These are phyloP conservation scores for Threskiornis aethiopicus DNA, from an alignment of 2,797 vertebrate species.

Conservation along the genomic window DNA sequence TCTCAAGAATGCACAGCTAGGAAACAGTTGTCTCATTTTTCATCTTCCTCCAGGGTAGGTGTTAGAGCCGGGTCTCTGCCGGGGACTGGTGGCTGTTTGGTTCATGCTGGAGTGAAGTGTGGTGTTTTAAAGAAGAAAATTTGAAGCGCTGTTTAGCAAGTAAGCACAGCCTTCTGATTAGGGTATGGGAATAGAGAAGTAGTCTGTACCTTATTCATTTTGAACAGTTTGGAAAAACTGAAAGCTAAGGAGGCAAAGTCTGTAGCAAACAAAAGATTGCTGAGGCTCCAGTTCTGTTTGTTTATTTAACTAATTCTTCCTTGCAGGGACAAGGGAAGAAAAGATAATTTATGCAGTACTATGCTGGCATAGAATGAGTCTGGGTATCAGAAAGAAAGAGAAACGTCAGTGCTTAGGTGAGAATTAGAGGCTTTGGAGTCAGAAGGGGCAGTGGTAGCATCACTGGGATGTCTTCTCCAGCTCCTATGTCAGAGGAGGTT, in stretches of 20 bases:
- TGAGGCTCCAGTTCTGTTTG: background rate
- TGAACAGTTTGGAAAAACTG: background rate
- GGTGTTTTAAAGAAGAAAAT: background rate
- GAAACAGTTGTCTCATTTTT: slow-evolving; percentile 28
- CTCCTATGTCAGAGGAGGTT: background rate
- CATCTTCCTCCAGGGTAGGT: background rate
- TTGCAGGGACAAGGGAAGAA: background rate
- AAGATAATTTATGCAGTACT: background rate
- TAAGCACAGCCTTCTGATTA: background rate
- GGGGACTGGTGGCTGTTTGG: background rate
- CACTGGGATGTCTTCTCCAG: background rate
- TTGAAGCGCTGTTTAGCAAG: background rate
- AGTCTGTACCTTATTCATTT: background rate
- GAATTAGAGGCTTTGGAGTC: background rate
- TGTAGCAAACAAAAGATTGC: background rate
- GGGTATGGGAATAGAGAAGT: background rate
- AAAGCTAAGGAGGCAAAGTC: background rate
- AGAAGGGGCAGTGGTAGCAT: background rate
- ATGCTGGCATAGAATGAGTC: background rate
- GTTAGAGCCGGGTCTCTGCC: background rate
- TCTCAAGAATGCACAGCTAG: background rate
- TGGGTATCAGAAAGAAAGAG: background rate
- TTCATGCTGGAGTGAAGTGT: background rate
- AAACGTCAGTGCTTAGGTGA: background rate
- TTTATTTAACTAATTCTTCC: background rate